Evolutionary conservation across 2,113 vertebrate genomes (phyloP).

Genomic region (Peromyscus leucopus): DNA sequence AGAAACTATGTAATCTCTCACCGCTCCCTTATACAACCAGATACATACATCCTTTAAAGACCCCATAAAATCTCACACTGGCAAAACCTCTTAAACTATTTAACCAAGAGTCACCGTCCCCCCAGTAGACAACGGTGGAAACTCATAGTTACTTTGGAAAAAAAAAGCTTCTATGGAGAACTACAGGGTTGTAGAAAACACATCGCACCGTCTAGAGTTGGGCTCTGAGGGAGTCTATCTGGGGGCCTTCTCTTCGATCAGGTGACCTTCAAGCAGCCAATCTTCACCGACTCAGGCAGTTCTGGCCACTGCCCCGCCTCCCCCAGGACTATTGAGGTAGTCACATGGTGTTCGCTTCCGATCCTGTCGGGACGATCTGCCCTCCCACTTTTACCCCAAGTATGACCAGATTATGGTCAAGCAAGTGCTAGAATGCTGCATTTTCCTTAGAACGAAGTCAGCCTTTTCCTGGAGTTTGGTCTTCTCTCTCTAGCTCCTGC

Average conservation of each 20-base stretch:
- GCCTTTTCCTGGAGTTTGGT: neutral
- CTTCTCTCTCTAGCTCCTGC: neutral
- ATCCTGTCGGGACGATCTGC: neutral
- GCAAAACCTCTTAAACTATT: neutral
- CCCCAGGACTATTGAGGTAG: accelerated
- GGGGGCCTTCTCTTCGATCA: neutral
- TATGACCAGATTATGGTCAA: neutral
- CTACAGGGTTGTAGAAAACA: neutral
- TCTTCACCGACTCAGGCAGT: too few species aligned
- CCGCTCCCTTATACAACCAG: neutral
- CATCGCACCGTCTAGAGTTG: neutral
- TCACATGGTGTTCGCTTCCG: neutral
- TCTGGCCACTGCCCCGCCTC: neutral
- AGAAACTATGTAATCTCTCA: neutral
- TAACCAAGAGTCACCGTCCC: neutral
- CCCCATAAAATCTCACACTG: neutral
- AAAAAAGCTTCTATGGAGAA: neutral
- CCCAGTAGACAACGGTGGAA: neutral
- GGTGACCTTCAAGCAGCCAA: too few species aligned
- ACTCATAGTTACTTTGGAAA: neutral
- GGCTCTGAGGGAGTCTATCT: neutral
- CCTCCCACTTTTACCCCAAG: accelerated
- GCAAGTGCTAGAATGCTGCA: too few species aligned
- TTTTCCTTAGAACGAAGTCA: neutral
- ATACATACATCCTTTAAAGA: neutral